Evolutionary conservation across 2,888 invertebrate species (phyloP).

Genomic region (Athalia circularis): DNA sequence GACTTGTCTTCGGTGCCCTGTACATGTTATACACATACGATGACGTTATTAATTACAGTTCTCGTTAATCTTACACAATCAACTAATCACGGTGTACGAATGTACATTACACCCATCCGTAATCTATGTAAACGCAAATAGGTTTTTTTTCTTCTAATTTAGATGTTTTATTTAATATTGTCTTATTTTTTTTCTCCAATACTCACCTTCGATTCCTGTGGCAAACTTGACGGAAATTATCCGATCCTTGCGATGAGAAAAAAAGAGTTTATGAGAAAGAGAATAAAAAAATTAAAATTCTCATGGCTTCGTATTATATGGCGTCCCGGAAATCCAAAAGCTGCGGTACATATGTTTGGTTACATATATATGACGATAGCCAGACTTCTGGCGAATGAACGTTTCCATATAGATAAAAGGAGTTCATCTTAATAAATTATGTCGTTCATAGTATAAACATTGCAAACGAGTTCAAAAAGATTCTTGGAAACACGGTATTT

Average conservation of each 20-base stretch:
- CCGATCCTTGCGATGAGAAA: too few species aligned
- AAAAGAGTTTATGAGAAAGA: too few species aligned
- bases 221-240: too few species aligned
- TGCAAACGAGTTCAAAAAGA: conserved; percentile 67
- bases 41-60: conserved; percentile 14
- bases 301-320: too few species aligned
- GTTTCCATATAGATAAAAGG: conserved; percentile 41
- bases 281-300: too few species aligned
- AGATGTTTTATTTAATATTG: too few species aligned
- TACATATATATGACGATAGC: conserved; percentile 62
- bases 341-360: conserved; percentile 52
- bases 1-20: not conserved
- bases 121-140: not conserved
- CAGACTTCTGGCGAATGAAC: conserved; percentile 61
- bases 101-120: conserved; percentile 9
- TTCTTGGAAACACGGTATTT: conserved; percentile 62
- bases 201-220: not conserved
- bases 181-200: not conserved
- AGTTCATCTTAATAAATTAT: conserved; percentile 70
- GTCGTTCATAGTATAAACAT: conserved; percentile 61
- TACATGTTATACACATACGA: not conserved
- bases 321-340: too few species aligned
- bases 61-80: conserved; percentile 34
- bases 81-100: conserved; percentile 3
- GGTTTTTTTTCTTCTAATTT: too few species aligned